Base-by-base conservation (phyloP, 2,797 vertebrate genomes). In the Petrocephalus sullivani region DNA sequence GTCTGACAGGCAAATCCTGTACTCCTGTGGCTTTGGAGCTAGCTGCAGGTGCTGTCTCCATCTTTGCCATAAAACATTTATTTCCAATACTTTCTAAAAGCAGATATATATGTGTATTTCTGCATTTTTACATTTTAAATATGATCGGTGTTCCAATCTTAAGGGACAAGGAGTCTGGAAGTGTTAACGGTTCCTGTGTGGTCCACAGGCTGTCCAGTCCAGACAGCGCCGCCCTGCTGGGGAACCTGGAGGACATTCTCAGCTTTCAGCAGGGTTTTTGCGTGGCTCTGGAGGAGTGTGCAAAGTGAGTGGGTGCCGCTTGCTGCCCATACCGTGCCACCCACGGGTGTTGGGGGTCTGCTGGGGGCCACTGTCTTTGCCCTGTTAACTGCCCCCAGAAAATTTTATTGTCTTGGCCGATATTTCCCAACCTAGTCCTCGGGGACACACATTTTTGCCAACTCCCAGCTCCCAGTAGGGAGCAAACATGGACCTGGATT, bases 231-330 rank as follows among this genome's bases (percentile, higher is more conserved):
- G 96, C 95, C 14, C 91, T 99, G 91, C 94, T 97, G 93, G 98
- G 98, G 86, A 99, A 99, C 86, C 95, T 98, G 88, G 98, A 99
- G 90, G 98, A 99, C 92, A 95, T 99, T 88, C 97, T 97, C 86
- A 94, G 94, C 3, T 99, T 99, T 94, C 98, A 99, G 92, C 98
- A 98, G 93, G 96, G 95, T 0, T 95, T 99, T 5, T 97, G 97
- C 93, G 95, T 95, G 90, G 91, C 97, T 89, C 94, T 99, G 94
- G 98, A 99, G 92, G 98, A 99, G 90, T 97, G 97, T 91, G 95
- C 96, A 33, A 99, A 98, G 98, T 99, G 96, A 96, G 98, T 92
- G 19, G 75, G 1, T 7, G 37, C 14, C 0, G 8, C 33, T 41
- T 28, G 16, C 41, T 46, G 28, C 71, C 37, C 37, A 19, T 19